A percentile compares a stretch with the other conserved stretches of the same genome.
These are phyloP conservation scores for Calypte anna DNA, from an alignment of 2,113 vertebrate species.

Conservation along the genomic window DNA sequence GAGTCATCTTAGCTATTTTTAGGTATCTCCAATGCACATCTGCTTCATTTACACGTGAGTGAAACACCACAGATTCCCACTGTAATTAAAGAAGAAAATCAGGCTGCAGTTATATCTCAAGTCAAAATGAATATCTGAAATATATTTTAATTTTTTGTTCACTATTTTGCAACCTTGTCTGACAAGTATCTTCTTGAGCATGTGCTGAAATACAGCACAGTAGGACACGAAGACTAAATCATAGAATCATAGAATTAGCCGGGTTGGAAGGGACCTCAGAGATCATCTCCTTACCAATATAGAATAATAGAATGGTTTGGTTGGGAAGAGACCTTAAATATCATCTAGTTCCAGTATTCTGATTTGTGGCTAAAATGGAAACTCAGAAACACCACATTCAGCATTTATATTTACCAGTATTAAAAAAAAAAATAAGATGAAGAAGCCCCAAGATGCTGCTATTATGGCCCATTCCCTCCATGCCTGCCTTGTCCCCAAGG, in stretches of 20 bases:
- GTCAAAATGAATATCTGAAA: not conserved
- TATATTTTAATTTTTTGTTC: not conserved
- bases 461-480: not conserved
- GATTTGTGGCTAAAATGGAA: not conserved
- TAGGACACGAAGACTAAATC: not conserved
- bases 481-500: not conserved
- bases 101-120: not conserved
- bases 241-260: too few relatives aligned
- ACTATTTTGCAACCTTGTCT: not conserved
- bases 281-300: too few relatives aligned
- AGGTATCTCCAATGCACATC: not conserved
- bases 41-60: fast-evolving
- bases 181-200: not conserved
- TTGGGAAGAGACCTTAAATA: too few relatives aligned
- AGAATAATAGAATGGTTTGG: too few relatives aligned
- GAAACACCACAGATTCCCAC: not conserved
- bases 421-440: not conserved
- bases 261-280: too few relatives aligned
- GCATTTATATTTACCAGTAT: not conserved
- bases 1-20: not conserved
- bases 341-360: not conserved
- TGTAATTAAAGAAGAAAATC: not conserved
- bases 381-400: not conserved
- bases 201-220: not conserved
- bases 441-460: fast-evolving